Evolutionary conservation across 2,113 vertebrate genomes (phyloP).

Genomic region (Mola mola): DNA sequence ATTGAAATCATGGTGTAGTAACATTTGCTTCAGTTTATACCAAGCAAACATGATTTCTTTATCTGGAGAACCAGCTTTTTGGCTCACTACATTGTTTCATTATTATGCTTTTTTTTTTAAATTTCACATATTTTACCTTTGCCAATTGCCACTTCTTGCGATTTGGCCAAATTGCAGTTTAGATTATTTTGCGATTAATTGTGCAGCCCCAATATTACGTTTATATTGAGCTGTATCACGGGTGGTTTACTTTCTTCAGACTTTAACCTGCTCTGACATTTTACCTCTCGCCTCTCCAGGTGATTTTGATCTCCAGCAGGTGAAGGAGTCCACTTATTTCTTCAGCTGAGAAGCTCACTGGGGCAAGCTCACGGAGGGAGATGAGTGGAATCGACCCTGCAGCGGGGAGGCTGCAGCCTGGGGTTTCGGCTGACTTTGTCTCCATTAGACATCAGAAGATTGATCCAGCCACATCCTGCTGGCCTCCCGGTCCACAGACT

Average conservation of each 20-base stretch:
- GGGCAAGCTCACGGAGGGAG: slow-evolving; percentile 30
- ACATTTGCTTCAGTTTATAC: too few relatives aligned
- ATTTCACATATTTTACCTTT: neutral
- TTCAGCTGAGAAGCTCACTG: slow-evolving; percentile 89
- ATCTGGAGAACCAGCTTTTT: too few relatives aligned
- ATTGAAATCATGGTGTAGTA: too few relatives aligned
- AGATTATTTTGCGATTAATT: too few relatives aligned
- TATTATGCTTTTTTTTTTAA: too few relatives aligned
- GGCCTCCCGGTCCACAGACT: slow-evolving; percentile 17
- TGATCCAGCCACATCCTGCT: slow-evolving; percentile 48
- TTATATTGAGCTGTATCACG: too few relatives aligned
- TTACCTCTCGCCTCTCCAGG: slow-evolving; percentile 75
- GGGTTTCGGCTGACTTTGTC: slow-evolving; percentile 23
- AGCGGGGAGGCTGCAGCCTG: slow-evolving; percentile 32
- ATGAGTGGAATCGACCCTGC: slow-evolving; percentile 60
- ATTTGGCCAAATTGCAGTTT: too few relatives aligned
- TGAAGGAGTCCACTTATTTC: slow-evolving; percentile 93
- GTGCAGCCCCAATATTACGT: too few relatives aligned
- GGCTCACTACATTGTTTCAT: too few relatives aligned
- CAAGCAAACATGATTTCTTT: too few relatives aligned
- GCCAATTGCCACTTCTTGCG: too few relatives aligned
- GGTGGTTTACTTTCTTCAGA: neutral
- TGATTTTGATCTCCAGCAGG: slow-evolving; percentile 86
- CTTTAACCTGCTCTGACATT: slow-evolving; percentile 28
- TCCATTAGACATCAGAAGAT: slow-evolving; percentile 54